phyloP scores from a whole-genome alignment of 2,113 vertebrate species.

The Heptranchias perlo region DNA sequence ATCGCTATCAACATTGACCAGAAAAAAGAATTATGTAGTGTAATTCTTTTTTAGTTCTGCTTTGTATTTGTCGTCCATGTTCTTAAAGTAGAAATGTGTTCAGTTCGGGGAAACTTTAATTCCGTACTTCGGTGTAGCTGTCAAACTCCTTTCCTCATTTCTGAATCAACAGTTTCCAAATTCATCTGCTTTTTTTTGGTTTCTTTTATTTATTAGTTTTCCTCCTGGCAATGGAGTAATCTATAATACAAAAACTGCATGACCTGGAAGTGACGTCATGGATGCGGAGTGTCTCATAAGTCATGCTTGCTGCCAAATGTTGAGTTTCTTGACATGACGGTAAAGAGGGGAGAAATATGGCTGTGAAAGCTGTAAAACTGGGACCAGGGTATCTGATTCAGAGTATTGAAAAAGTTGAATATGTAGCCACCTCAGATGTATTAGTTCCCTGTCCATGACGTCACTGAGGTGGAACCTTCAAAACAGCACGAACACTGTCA shows the following conservation, averaged over 20 bases:
- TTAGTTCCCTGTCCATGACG: neutral
- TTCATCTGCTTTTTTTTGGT: neutral
- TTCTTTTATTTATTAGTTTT: constrained; percentile 15
- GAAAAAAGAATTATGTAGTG: neutral
- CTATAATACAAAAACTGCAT: neutral
- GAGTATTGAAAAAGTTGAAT: neutral
- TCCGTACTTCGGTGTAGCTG: neutral
- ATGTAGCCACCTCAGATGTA: constrained; percentile 12
- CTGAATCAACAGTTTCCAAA: neutral
- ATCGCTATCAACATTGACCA: neutral
- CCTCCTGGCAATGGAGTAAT: neutral
- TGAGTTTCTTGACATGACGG: neutral
- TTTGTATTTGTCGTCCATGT: neutral
- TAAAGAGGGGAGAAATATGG: neutral
- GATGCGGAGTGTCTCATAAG: neutral
- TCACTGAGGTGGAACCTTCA: constrained; percentile 28
- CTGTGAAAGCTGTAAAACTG: neutral
- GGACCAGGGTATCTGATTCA: neutral
- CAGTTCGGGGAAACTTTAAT: neutral
- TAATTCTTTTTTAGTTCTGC: neutral
- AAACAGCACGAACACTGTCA: neutral
- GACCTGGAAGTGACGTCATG: constrained; percentile 29
- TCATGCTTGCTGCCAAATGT: constrained; percentile 8
- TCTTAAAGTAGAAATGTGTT: neutral
- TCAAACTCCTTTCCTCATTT: neutral